Conservation (phyloP, 2,797 vertebrate genomes). For the Ctenosaura bakeri region DNA sequence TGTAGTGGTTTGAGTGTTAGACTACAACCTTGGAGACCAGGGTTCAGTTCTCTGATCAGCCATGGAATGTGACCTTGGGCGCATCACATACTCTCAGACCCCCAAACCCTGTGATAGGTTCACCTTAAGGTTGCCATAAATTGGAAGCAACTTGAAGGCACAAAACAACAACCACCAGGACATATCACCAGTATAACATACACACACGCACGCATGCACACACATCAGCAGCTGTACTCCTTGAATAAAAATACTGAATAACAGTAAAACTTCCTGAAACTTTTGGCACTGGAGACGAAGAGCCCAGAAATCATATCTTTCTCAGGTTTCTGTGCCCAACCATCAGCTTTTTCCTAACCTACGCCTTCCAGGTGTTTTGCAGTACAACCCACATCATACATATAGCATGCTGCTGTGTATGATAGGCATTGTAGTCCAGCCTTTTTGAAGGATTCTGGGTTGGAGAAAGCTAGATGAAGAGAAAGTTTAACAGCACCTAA, state of each 20-base stretch:
- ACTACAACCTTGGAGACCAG: too few species aligned
- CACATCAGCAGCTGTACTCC: neutral
- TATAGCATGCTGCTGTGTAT: neutral
- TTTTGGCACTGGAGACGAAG: neutral
- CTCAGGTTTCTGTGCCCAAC: neutral
- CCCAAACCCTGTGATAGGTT: too few species aligned
- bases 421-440: neutral
- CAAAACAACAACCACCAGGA: neutral
- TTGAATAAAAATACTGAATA: slow-evolving; percentile 23
- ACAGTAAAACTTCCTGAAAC: slow-evolving; percentile 7
- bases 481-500: neutral
- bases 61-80: too few species aligned
- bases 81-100: too few species aligned
- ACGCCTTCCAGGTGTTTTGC: neutral
- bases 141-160: too few species aligned
- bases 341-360: neutral
- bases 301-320: too few species aligned
- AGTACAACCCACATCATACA: neutral
- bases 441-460: neutral
- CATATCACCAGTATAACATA: neutral
- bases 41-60: too few species aligned
- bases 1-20: neutral
- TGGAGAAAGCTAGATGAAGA: neutral
- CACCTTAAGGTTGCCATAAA: too few species aligned
- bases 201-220: neutral